A percentile compares a stretch with the other conserved stretches of the same genome.
phyloP scores from a whole-genome alignment of 2,888 invertebrate genomes.

The Aporophyla lueneburgensis region DNA sequence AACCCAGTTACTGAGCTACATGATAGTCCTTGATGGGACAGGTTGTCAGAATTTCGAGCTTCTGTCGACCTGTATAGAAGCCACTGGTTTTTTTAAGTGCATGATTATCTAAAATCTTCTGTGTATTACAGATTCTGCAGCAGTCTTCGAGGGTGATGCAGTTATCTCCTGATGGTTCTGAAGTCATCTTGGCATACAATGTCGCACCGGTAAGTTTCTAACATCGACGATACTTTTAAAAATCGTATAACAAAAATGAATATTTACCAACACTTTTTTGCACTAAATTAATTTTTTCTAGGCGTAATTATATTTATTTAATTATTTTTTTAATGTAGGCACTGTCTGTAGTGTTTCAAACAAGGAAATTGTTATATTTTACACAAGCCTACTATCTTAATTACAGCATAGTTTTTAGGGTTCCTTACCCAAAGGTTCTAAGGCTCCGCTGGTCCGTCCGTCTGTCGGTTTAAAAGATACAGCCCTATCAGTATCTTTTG shows the following conservation, averaged over 20 bases:
- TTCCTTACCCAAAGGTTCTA: too few relatives aligned
- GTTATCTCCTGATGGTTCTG: slow-evolving; percentile 77
- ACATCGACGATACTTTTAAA: not conserved
- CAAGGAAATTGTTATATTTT: too few relatives aligned
- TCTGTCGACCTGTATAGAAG: too few relatives aligned
- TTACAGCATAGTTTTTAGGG: too few relatives aligned
- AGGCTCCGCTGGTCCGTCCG: too few relatives aligned
- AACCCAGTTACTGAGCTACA: too few relatives aligned
- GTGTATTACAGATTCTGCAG: slow-evolving; percentile 79
- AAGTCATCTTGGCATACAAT: slow-evolving; percentile 79
- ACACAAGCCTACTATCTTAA: too few relatives aligned
- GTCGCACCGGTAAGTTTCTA: slow-evolving; percentile 80
- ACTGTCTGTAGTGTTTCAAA: not conserved
- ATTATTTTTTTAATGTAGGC: not conserved
- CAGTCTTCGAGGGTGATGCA: slow-evolving; percentile 79
- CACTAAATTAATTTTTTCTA: not conserved
- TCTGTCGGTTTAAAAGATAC: too few relatives aligned
- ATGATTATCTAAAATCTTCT: slow-evolving; percentile 20
- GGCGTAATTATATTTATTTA: too few relatives aligned
- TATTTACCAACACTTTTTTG: not conserved
- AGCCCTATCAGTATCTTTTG: too few relatives aligned
- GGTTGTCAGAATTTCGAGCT: too few relatives aligned
- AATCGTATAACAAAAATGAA: not conserved
- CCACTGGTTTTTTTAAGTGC: not conserved
- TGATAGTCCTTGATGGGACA: too few relatives aligned